Conservation (phyloP, 2,888 invertebrate species). For the Cantharis flavilabris region DNA sequence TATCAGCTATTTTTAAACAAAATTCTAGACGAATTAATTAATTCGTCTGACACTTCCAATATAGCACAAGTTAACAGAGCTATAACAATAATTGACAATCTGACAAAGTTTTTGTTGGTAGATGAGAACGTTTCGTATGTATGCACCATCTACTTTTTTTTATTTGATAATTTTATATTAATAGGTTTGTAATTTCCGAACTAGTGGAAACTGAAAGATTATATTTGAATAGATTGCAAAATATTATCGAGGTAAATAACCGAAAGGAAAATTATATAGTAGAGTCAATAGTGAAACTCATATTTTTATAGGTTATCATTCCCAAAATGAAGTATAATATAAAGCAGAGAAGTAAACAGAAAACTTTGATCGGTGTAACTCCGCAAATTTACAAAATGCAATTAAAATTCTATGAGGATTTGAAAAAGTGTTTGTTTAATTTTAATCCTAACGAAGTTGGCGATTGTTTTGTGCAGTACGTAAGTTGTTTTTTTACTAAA, state of each 20-base stretch:
- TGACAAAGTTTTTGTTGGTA: neutral
- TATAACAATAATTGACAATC: neutral
- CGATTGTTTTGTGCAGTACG: slow-evolving; percentile 13
- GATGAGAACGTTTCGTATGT: slow-evolving; percentile 2
- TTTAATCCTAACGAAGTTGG: slow-evolving; percentile 13
- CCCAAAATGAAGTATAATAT: neutral
- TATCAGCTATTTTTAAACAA: slow-evolving; percentile 5
- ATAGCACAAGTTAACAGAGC: neutral
- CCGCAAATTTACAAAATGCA: slow-evolving; percentile 4
- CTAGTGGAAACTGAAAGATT: slow-evolving; percentile 6
- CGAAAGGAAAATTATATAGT: neutral
- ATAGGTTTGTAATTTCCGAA: slow-evolving; percentile 10
- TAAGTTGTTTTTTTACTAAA: neutral
- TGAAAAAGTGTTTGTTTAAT: slow-evolving; percentile 8
- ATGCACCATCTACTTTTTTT: neutral
- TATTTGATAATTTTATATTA: neutral
- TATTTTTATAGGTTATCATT: slow-evolving; percentile 2
- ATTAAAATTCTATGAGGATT: slow-evolving; percentile 4
- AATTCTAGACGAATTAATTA: neutral
- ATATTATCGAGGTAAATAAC: neutral
- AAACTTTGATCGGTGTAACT: neutral
- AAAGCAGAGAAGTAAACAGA: neutral
- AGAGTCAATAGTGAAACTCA: neutral
- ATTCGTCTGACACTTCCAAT: neutral
- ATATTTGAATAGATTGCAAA: slow-evolving; percentile 3